Conservation (phyloP, 2,113 vertebrate genomes). For the Furnarius figulus region DNA sequence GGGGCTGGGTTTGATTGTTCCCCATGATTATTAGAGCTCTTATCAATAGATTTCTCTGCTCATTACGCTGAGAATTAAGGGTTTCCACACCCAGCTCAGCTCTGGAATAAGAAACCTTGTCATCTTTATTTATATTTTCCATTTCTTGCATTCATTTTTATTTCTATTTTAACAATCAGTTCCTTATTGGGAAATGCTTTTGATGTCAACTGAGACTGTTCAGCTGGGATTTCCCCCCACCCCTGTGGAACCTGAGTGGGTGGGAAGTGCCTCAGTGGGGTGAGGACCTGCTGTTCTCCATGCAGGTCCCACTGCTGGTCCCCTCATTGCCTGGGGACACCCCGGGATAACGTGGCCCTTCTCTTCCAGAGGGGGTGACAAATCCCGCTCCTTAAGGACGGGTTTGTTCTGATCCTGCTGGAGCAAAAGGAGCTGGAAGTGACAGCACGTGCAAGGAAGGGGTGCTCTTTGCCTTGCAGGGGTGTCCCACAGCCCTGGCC, state of each 20-base stretch:
- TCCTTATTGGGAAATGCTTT: background rate
- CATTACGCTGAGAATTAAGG: background rate
- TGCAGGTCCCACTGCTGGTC: background rate
- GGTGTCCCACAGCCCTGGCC: background rate
- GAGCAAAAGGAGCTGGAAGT: background rate
- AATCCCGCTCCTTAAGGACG: fast-evolving
- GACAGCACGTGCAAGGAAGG: background rate
- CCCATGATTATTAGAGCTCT: background rate
- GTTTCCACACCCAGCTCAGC: background rate
- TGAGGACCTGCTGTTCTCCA: background rate
- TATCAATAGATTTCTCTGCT: background rate
- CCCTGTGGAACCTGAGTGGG: background rate
- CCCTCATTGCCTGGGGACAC: background rate
- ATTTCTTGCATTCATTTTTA: slow-evolving; percentile 63
- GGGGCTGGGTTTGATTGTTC: background rate
- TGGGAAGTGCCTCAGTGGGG: background rate
- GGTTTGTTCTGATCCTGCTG: background rate
- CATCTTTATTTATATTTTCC: slow-evolving; percentile 62
- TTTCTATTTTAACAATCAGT: slow-evolving; percentile 21
- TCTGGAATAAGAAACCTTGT: background rate
- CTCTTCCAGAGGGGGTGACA: background rate
- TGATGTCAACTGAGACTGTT: background rate
- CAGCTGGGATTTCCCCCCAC: background rate
- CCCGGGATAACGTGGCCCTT: background rate
- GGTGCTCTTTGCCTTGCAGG: background rate